Evolutionary conservation across 92 coral and sea anemone genomes (phyloP).

Genomic region (Umimayanthus chanpuru): DNA sequence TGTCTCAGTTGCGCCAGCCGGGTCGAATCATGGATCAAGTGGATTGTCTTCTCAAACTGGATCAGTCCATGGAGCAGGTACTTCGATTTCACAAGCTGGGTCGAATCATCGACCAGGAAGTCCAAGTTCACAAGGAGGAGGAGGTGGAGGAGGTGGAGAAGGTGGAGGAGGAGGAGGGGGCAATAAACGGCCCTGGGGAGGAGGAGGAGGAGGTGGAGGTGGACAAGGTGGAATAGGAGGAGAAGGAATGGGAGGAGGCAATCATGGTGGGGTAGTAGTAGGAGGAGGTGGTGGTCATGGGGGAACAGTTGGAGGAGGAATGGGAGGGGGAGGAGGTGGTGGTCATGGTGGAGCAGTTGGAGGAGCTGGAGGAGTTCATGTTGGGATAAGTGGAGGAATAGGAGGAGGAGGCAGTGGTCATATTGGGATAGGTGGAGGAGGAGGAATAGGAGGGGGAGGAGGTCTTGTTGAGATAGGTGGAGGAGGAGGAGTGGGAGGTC

Average conservation of each 20-base stretch:
- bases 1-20: background rate
- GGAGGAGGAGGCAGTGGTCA: background rate
- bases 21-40: constrained; percentile 6
- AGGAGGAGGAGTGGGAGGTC: too few relatives aligned
- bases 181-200: background rate
- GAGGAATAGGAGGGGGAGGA: background rate
- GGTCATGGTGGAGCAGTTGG: background rate
- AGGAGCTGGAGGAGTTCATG: background rate
- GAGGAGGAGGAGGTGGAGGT: background rate
- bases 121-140: constrained; percentile 9
- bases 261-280: background rate
- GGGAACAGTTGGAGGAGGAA: background rate
- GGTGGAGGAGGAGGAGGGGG: background rate
- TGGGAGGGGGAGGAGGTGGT: too few relatives aligned
- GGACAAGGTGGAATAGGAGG: background rate
- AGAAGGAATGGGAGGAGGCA: background rate
- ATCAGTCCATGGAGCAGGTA: background rate
- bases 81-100: constrained; percentile 2
- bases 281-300: background rate
- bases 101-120: constrained; percentile 12
- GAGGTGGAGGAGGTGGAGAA: background rate
- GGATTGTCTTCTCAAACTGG: background rate
- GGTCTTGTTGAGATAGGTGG: background rate
- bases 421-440: background rate
- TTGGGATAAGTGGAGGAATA: background rate